Conservation (phyloP, 2,113 vertebrate genomes). For the Galemys pyrenaicus region DNA sequence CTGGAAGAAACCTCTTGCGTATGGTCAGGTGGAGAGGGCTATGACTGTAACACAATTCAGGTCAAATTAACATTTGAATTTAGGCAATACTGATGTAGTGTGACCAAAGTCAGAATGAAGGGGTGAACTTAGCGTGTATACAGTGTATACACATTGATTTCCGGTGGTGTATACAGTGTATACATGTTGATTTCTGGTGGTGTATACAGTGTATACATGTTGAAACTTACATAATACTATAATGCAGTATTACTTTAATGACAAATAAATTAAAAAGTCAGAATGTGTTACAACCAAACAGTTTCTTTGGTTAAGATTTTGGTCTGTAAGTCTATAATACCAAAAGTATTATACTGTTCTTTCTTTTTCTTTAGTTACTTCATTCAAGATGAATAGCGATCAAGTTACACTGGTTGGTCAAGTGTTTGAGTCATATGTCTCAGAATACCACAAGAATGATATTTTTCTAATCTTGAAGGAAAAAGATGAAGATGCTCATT, state of each 20-base stretch:
- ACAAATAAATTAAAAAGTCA: neutral
- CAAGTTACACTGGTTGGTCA: constrained; percentile 90
- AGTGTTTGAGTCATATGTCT: constrained; percentile 92
- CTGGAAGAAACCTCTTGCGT: too few relatives aligned
- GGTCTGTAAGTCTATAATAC: neutral
- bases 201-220: too few relatives aligned
- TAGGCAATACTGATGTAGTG: neutral
- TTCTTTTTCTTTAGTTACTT: neutral
- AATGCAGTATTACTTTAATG: too few relatives aligned
- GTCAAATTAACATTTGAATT: constrained; percentile 20
- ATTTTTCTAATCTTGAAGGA: constrained; percentile 87
- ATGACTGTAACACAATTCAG: neutral
- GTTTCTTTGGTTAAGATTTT: constrained; percentile 2
- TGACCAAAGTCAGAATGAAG: neutral
- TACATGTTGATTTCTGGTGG: too few relatives aligned
- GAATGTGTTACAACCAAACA: neutral
- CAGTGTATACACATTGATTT: too few relatives aligned
- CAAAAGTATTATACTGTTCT: neutral
- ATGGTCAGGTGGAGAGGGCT: too few relatives aligned
- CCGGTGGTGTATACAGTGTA: too few relatives aligned
- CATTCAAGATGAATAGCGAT: constrained; percentile 82
- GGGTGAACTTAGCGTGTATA: too few relatives aligned
- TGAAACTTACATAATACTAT: too few relatives aligned
- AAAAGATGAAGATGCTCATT: constrained; percentile 86
- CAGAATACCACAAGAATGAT: constrained; percentile 90